phyloP scores from a whole-genome alignment of 2,888 invertebrate genomes.

The Prostheceraeus crozeri region DNA sequence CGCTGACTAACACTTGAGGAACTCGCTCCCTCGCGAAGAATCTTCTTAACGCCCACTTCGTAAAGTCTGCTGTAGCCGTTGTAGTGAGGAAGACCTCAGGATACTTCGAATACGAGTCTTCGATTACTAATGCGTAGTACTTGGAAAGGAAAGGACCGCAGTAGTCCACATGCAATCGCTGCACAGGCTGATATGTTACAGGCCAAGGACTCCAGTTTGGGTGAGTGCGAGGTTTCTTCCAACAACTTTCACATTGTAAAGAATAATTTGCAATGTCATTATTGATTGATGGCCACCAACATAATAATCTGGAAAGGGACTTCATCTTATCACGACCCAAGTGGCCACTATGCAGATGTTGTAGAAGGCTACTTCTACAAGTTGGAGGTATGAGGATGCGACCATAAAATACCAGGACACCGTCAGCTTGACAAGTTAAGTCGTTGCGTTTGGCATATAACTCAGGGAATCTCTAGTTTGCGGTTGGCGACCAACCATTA shows the following conservation, averaged over 20 bases:
- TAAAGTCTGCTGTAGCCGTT: slow-evolving; percentile 6
- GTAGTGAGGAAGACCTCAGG: slow-evolving; percentile 15
- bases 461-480: slow-evolving; percentile 21
- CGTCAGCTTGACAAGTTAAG: background rate
- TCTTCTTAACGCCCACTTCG: slow-evolving; percentile 4
- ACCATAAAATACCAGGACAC: background rate
- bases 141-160: background rate
- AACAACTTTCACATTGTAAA: background rate
- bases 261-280: background rate
- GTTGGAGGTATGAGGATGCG: background rate
- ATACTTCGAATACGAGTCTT: slow-evolving; percentile 8
- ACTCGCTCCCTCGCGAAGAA: slow-evolving; percentile 20
- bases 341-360: slow-evolving; percentile 7
- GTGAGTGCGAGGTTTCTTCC: background rate
- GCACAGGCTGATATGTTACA: slow-evolving; percentile 5
- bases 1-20: background rate
- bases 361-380: background rate
- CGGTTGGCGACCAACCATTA: slow-evolving; percentile 19
- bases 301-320: background rate
- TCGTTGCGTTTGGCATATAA: background rate
- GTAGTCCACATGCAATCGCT: slow-evolving; percentile 14
- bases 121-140: slow-evolving; percentile 14
- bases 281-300: slow-evolving; percentile 12
- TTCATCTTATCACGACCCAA: slow-evolving; percentile 7
- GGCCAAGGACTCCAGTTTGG: slow-evolving; percentile 14